Conservation (phyloP, 2,113 vertebrate species). For the Hystrix cristata region DNA sequence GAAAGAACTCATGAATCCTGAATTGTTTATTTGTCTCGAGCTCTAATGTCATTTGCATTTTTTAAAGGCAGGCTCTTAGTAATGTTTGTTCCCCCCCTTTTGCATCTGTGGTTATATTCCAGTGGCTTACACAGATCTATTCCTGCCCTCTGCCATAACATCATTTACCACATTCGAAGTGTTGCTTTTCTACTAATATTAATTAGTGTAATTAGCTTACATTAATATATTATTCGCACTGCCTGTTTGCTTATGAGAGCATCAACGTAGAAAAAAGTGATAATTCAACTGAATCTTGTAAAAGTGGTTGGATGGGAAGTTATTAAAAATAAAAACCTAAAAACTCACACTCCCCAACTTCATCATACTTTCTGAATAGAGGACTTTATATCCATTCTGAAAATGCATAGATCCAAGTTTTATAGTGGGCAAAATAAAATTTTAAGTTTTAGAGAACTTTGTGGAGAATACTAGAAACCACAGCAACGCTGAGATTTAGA, state of each 20-base stretch:
- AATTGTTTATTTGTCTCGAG: neutral
- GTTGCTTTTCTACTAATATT: neutral
- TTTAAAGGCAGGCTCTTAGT: neutral
- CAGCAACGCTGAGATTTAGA: conserved; percentile 65
- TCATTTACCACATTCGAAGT: neutral
- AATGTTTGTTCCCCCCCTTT: neutral
- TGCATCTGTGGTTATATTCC: neutral
- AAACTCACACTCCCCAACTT: neutral
- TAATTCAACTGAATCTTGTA: conserved; percentile 41
- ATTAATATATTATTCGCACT: conserved; percentile 37
- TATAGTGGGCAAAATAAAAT: conserved; percentile 37
- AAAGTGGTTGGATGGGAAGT: neutral
- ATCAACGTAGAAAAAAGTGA: conserved; percentile 18
- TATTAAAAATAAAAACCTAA: neutral
- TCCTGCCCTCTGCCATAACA: neutral
- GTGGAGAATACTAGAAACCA: conserved; percentile 36
- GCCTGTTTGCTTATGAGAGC: conserved; percentile 4
- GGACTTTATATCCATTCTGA: neutral
- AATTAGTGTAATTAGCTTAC: conserved; percentile 57
- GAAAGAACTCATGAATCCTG: neutral
- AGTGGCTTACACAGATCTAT: neutral
- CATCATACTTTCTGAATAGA: conserved; percentile 31
- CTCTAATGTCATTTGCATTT: neutral
- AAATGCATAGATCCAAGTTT: conserved; percentile 45
- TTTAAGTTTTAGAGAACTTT: conserved; percentile 32